phyloP scores from a whole-genome alignment of 1,140 invertebrate genomes.

The Cydia fagiglandana region DNA sequence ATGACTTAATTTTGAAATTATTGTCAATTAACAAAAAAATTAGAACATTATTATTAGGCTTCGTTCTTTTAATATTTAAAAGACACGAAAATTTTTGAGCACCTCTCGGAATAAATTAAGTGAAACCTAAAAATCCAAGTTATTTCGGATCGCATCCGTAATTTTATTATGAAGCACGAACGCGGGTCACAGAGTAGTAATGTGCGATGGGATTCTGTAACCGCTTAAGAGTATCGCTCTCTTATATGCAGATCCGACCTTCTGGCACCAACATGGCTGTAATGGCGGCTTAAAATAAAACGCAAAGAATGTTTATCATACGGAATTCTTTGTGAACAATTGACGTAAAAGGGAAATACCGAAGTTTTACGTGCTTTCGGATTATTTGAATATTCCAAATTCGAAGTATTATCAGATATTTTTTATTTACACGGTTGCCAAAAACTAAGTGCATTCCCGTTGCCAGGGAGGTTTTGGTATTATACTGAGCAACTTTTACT shows the following conservation, averaged over 20 bases:
- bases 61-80: no score
- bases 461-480: no score
- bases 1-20: background rate
- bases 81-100: no score
- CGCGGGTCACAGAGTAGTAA: background rate
- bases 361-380: background rate
- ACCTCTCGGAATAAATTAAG: conserved; percentile 1
- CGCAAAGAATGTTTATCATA: conserved; percentile 53
- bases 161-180: conserved; percentile 15
- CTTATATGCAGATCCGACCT: background rate
- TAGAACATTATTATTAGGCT: no score
- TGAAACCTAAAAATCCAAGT: conserved; percentile 6
- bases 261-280: conserved; percentile 41
- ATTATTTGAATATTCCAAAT: background rate
- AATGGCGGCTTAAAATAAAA: conserved; percentile 47
- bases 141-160: background rate
- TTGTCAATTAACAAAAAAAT: no score
- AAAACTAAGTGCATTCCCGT: no score
- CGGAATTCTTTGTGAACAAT: conserved; percentile 42
- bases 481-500: no score
- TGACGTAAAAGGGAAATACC: background rate
- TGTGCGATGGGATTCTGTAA: background rate
- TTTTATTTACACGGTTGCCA: background rate
- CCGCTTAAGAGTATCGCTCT: background rate
- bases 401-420: no score